Conservation (phyloP, 2,797 vertebrate species). For the Lepidocolaptes lacrymiger region DNA sequence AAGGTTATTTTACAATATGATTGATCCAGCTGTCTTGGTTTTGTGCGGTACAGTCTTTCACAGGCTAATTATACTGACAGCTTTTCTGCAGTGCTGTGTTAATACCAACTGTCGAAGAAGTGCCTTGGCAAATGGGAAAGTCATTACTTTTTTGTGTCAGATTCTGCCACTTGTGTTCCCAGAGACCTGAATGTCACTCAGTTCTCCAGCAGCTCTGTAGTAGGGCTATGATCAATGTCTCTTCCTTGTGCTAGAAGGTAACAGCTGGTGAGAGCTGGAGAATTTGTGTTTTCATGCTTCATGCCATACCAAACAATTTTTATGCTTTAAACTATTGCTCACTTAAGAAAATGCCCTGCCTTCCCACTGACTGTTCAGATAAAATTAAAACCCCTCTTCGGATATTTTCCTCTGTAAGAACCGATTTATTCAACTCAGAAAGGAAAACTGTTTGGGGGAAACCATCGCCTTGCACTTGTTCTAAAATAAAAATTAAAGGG, state of each 20-base stretch:
- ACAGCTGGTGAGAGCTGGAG: not conserved
- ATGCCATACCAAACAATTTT: not conserved
- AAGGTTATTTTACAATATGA: not conserved
- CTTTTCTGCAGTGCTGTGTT: not conserved
- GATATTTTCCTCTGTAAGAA: not conserved
- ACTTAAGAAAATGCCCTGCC: not conserved
- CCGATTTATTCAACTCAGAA: not conserved
- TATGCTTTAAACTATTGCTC: not conserved
- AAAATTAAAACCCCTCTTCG: not conserved
- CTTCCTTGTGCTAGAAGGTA: not conserved
- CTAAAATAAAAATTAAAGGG: not conserved
- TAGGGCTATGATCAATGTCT: conserved; percentile 7
- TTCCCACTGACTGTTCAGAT: not conserved
- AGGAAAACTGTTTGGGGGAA: not conserved
- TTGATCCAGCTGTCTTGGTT: not conserved
- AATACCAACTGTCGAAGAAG: not conserved
- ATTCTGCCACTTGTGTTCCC: conserved; percentile 31
- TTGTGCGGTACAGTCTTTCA: not conserved
- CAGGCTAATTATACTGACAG: not conserved
- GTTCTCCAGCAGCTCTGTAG: not conserved
- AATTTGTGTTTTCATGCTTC: not conserved
- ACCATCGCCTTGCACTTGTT: not conserved
- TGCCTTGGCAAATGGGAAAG: conserved; percentile 13
- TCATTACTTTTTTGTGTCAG: not conserved
- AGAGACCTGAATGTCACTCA: not conserved